Percentiles rank a stretch among this genome's conserved stretches.
phyloP scores from a whole-genome alignment of 2,113 vertebrate species.

The Numida meleagris region DNA sequence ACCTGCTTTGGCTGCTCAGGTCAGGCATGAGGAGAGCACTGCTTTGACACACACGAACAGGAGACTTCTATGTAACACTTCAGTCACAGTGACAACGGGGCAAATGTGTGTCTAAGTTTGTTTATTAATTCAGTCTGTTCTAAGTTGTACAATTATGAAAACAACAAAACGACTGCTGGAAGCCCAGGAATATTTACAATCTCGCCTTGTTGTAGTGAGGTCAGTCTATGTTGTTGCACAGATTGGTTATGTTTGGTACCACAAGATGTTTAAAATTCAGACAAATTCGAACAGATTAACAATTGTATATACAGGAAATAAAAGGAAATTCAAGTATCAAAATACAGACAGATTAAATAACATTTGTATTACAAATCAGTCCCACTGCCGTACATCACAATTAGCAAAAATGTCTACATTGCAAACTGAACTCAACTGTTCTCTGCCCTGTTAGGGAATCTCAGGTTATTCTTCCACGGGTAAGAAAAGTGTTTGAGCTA shows the following conservation, averaged over 20 bases:
- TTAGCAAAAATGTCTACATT: slow-evolving; percentile 82
- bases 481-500: not conserved
- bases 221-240: slow-evolving; percentile 82
- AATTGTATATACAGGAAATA: slow-evolving; percentile 90
- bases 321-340: slow-evolving; percentile 98
- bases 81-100: not conserved
- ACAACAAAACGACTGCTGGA: slow-evolving; percentile 93
- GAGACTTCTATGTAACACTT: not conserved
- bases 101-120: slow-evolving; percentile 59
- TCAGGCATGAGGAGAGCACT: not conserved
- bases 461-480: slow-evolving; percentile 22
- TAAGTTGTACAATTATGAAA: slow-evolving; percentile 92
- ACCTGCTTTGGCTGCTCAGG: not conserved
- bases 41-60: not conserved
- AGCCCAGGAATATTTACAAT: slow-evolving; percentile 93
- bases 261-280: slow-evolving; percentile 84
- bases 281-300: slow-evolving; percentile 83
- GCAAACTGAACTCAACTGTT: slow-evolving; percentile 74
- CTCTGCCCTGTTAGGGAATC: slow-evolving; percentile 42
- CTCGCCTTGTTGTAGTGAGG: slow-evolving; percentile 85
- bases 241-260: slow-evolving; percentile 84
- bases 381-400: slow-evolving; percentile 81
- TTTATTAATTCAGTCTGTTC: slow-evolving; percentile 88
- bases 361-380: slow-evolving; percentile 86
- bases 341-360: slow-evolving; percentile 96